Evolutionary conservation across 2,888 invertebrate genomes (phyloP).

Genomic region (Taphrorychus bicolor): DNA sequence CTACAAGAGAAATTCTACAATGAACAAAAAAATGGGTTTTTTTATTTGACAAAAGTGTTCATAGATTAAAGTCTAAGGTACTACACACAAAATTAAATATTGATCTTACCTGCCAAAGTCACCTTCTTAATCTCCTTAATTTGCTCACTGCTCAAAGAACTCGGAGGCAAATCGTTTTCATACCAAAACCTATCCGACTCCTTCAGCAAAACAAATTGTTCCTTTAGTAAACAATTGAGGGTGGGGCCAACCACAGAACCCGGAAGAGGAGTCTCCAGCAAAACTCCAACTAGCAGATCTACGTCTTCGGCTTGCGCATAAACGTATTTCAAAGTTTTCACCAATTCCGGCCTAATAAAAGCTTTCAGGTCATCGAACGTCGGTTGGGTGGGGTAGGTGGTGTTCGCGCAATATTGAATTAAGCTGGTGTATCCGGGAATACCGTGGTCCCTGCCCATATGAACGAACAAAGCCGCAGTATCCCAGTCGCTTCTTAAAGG

Average conservation of each 20-base stretch:
- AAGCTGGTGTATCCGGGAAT: slow-evolving; percentile 76
- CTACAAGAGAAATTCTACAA: too few species aligned
- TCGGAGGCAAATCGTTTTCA: slow-evolving; percentile 91
- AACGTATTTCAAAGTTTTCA: slow-evolving; percentile 70
- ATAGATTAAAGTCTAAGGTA: too few species aligned
- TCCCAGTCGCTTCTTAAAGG: slow-evolving; percentile 57
- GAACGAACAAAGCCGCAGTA: slow-evolving; percentile 64
- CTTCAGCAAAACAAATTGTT: slow-evolving; percentile 83
- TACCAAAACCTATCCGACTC: slow-evolving; percentile 95
- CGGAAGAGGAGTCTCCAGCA: slow-evolving; percentile 78
- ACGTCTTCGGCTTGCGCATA: slow-evolving; percentile 76
- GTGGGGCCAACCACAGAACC: slow-evolving; percentile 86
- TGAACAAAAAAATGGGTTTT: too few species aligned
- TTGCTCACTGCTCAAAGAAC: slow-evolving; percentile 78
- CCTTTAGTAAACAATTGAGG: slow-evolving; percentile 82
- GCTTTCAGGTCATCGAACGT: slow-evolving; percentile 64
- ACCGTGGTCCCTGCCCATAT: slow-evolving; percentile 81
- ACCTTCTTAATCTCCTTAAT: slow-evolving; percentile 82
- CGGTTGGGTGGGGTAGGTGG: slow-evolving; percentile 43
- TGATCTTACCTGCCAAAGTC: slow-evolving; percentile 69
- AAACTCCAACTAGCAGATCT: slow-evolving; percentile 83
- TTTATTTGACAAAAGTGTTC: too few species aligned
- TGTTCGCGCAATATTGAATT: slow-evolving; percentile 69
- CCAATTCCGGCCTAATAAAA: slow-evolving; percentile 65
- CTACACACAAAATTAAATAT: too few species aligned